phyloP scores from a whole-genome alignment of 2,113 vertebrate species.

The Triplophysa rosa region DNA sequence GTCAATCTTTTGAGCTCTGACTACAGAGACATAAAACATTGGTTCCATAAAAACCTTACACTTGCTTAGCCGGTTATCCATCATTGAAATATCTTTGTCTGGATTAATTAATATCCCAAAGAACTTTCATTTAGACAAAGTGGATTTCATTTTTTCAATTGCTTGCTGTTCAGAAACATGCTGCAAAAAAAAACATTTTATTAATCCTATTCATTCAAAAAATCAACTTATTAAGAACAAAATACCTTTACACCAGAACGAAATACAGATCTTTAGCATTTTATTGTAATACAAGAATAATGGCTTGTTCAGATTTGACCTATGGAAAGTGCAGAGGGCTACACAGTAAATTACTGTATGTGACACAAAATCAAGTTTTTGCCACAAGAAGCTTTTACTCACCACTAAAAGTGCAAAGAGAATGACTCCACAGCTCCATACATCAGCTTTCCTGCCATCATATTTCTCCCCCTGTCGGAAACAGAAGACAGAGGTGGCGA shows the following conservation, averaged over 20 bases:
- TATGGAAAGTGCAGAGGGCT: background rate
- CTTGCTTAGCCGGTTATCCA: conserved; percentile 25
- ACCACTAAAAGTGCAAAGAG: conserved; percentile 98
- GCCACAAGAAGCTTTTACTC: conserved; percentile 67
- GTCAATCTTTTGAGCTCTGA: conserved; percentile 22
- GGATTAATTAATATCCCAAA: conserved; percentile 18
- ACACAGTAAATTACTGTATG: background rate
- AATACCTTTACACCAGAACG: too few relatives aligned
- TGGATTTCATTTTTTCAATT: conserved; percentile 22
- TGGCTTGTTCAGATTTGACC: conserved; percentile 11
- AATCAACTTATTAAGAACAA: background rate
- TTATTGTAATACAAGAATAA: background rate
- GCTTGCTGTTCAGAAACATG: conserved; percentile 11
- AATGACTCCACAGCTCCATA: conserved; percentile 99
- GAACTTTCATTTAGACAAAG: conserved; percentile 24
- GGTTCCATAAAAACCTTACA: background rate
- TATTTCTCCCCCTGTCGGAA: conserved; percentile 92
- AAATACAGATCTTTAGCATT: too few relatives aligned
- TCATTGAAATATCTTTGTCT: background rate
- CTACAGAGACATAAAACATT: background rate
- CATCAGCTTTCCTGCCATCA: conserved; percentile 95
- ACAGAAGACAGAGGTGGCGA: conserved; percentile 9
- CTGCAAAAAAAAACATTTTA: too few relatives aligned
- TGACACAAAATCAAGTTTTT: conserved; percentile 23
- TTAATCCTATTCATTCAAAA: too few relatives aligned